These are phyloP conservation scores for Gobio occitaniae DNA, from an alignment of 2,797 vertebrate genomes.

Conservation along the genomic window DNA sequence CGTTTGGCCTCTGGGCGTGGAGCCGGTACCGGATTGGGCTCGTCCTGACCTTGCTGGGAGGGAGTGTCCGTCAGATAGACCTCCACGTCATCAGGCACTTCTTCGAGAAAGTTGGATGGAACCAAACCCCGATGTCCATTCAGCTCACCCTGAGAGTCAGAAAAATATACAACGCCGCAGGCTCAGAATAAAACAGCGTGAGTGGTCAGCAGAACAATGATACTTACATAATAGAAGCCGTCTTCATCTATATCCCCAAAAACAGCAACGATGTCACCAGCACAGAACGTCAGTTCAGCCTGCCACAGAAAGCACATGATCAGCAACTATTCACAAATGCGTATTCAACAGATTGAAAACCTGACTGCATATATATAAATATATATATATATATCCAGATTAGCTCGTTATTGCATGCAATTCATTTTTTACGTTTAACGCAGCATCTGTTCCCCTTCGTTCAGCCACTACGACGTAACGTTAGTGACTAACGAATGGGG, in stretches of 20 bases:
- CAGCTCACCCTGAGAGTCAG: slow-evolving; percentile 86
- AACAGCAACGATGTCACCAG: slow-evolving; percentile 94
- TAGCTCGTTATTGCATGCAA: too few relatives aligned
- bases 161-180: background rate
- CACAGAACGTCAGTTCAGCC: slow-evolving; percentile 96
- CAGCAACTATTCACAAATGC: slow-evolving; percentile 4
- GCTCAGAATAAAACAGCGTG: background rate
- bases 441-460: too few relatives aligned
- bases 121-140: slow-evolving; percentile 95
- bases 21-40: slow-evolving; percentile 41
- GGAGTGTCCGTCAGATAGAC: slow-evolving; percentile 94
- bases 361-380: background rate
- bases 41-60: slow-evolving; percentile 81
- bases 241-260: slow-evolving; percentile 98
- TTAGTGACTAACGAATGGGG: too few relatives aligned
- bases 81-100: slow-evolving; percentile 99
- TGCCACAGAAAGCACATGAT: slow-evolving; percentile 65
- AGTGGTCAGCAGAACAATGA: slow-evolving; percentile 5
- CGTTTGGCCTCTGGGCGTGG: slow-evolving; percentile 88
- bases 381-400: background rate
- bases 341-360: slow-evolving; percentile 17
- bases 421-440: too few relatives aligned
- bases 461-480: too few relatives aligned
- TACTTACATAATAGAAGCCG: slow-evolving; percentile 97
- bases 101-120: slow-evolving; percentile 99